A percentile compares a stretch with the other conserved stretches of the same genome.
These are phyloP conservation scores for Microctenopoma steveboyesi DNA, from an alignment of 2,797 vertebrate genomes.

Conservation along the genomic window DNA sequence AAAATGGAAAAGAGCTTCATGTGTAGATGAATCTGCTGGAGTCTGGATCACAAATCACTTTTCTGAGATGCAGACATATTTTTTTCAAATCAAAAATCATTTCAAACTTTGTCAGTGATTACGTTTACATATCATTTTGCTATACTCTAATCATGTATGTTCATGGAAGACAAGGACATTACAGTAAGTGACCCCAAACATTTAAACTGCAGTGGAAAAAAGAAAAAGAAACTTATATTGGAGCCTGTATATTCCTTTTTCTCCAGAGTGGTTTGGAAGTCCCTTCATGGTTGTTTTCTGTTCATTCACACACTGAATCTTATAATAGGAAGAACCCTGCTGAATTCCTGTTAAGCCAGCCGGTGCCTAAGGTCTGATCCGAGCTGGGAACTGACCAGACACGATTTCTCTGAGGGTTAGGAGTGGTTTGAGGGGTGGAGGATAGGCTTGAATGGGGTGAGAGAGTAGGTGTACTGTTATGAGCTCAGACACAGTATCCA, in stretches of 20 bases:
- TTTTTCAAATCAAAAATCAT: too few species aligned
- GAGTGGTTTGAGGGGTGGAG: not conserved
- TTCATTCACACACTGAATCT: not conserved
- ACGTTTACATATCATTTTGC: not conserved
- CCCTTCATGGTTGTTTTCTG: not conserved
- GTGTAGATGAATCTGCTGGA: too few species aligned
- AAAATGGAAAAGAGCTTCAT: too few species aligned
- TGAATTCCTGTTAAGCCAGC: constrained; percentile 9
- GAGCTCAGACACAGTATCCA: constrained; percentile 33
- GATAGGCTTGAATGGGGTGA: constrained; percentile 2
- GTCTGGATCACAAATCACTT: too few species aligned
- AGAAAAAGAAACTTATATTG: not conserved
- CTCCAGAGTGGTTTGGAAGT: not conserved
- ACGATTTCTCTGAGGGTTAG: constrained; percentile 14
- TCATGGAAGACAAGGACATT: too few species aligned
- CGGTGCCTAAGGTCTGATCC: constrained; percentile 20
- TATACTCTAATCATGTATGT: too few species aligned
- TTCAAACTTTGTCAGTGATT: too few species aligned
- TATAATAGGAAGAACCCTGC: not conserved
- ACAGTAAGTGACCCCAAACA: too few species aligned
- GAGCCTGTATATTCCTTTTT: not conserved
- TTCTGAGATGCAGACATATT: too few species aligned
- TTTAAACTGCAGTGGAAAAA: too few species aligned
- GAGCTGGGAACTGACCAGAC: constrained; percentile 18
- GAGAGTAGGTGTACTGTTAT: constrained; percentile 4